phyloP scores from a whole-genome alignment of 2,797 vertebrate genomes.

The Anabas testudineus region DNA sequence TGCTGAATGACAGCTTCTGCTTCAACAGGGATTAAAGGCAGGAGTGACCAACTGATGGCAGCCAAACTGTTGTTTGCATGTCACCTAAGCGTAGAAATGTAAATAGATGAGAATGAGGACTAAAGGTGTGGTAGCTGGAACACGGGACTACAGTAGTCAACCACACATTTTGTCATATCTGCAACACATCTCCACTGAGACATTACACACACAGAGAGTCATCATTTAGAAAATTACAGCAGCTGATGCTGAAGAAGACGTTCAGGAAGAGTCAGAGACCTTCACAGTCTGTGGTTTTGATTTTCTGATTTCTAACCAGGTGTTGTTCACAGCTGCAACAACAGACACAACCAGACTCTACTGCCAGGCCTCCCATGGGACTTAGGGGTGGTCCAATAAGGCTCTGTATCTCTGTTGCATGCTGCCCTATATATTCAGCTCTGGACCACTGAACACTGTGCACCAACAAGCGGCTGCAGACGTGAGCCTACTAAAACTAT shows the following conservation, averaged over 20 bases:
- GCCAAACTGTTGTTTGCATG: slow-evolving; percentile 13
- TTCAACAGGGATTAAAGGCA: too few species aligned
- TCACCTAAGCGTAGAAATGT: not conserved
- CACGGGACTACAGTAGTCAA: not conserved
- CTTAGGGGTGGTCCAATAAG: slow-evolving; percentile 34
- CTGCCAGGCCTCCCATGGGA: slow-evolving; percentile 44
- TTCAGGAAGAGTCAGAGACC: slow-evolving; percentile 5
- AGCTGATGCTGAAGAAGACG: slow-evolving; percentile 6
- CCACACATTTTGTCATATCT: not conserved
- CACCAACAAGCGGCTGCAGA: slow-evolving; percentile 1
- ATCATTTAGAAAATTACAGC: slow-evolving; percentile 10
- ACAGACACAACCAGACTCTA: slow-evolving; percentile 39
- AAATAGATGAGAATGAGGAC: not conserved
- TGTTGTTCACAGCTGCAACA: slow-evolving; percentile 69
- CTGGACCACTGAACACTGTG: not conserved
- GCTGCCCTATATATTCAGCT: slow-evolving; percentile 27
- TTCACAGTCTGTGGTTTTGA: slow-evolving; percentile 43
- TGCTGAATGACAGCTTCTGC: not conserved
- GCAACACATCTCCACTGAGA: not conserved
- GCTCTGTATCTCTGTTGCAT: slow-evolving; percentile 16
- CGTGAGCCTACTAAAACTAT: not conserved
- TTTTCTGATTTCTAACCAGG: slow-evolving; percentile 52
- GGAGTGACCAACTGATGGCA: not conserved
- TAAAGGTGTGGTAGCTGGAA: not conserved
- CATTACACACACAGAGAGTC: not conserved